Conservation (phyloP, 2,797 vertebrate genomes). For the Xiphorhynchus erythropygius region DNA sequence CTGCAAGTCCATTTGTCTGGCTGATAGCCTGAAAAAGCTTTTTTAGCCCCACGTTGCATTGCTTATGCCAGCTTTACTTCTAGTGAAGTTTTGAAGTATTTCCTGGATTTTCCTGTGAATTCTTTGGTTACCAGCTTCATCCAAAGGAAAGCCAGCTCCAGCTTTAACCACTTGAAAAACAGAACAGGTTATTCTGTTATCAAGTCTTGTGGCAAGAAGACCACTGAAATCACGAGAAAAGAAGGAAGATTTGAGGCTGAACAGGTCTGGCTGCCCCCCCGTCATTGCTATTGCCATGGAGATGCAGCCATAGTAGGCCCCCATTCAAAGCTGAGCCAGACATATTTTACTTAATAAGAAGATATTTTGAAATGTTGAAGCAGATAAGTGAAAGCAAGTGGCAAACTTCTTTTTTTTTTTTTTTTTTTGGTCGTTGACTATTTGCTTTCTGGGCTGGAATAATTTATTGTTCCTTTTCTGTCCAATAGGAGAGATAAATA, state of each 20-base stretch:
- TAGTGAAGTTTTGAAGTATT: neutral
- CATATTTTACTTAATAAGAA: neutral
- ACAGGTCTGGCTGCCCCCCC: neutral
- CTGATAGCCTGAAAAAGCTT: neutral
- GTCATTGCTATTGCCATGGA: neutral
- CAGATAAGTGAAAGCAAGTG: slow-evolving; percentile 31
- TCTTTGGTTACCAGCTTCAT: neutral
- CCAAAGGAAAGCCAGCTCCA: neutral
- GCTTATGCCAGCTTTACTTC: neutral
- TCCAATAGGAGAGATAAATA: slow-evolving; percentile 56
- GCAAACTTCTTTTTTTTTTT: neutral
- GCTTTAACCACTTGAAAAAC: neutral
- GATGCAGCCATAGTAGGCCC: neutral
- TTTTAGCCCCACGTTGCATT: neutral
- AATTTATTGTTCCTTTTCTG: slow-evolving; percentile 54
- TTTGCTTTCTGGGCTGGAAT: slow-evolving; percentile 43
- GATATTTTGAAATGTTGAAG: neutral
- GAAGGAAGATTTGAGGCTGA: neutral
- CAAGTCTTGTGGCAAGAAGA: neutral
- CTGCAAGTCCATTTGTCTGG: neutral
- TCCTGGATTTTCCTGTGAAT: neutral
- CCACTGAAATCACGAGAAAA: neutral
- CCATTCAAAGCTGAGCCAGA: neutral
- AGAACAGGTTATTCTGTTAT: neutral
- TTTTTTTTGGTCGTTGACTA: slow-evolving; percentile 5